Base-by-base conservation (phyloP, 2,113 vertebrate species). In the Python bivittatus region DNA sequence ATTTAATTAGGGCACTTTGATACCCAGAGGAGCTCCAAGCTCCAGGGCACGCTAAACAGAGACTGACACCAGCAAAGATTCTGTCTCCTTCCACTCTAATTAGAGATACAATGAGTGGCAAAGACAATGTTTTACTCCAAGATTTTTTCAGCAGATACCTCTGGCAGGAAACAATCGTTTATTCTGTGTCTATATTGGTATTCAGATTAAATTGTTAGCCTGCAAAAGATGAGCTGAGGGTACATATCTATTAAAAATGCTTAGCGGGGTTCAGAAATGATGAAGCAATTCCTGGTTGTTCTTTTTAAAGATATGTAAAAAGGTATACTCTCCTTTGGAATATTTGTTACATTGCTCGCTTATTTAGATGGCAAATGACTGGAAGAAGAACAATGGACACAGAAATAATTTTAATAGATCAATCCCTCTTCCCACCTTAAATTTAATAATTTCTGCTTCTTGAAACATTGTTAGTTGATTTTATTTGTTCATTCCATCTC, bases 1-100 rank as follows among this genome's bases (percentile, higher is more conserved):
- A 98, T 99, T 99, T 99, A 99, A 99, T 99, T 99, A 99, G 99
- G 98, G 98, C 98, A 99, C 99, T 99, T 99, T 99, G 99, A 99
- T 99, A 99, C 99, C 99, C 99, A 98, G 98, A 99, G 99, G 99
- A 99, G 98, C 98, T 98, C 98, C 98, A 98, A 98, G 99, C 98
- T 99, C 98, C 98, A 95, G 99, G 99, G 98, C 99, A 99, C 99
- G 98, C 98, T 98, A 99, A 99, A 99, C 98, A 98, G 98, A 98
- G 99, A 99, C 99, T 99, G 99, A 99, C 99, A 99, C 98, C 98
- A 97, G 98, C 97, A 98, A 42, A 98, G 98, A 98, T 98, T 98
- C 98, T 98, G 98, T 98, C 98, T 98, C 98, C 97, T 98, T 99
- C 98, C 98, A 98, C 98, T 98, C 98, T 98, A 98, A 98, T 98